phyloP scores from a whole-genome alignment of 2,888 invertebrate species.

The Ferrisia virgata region DNA sequence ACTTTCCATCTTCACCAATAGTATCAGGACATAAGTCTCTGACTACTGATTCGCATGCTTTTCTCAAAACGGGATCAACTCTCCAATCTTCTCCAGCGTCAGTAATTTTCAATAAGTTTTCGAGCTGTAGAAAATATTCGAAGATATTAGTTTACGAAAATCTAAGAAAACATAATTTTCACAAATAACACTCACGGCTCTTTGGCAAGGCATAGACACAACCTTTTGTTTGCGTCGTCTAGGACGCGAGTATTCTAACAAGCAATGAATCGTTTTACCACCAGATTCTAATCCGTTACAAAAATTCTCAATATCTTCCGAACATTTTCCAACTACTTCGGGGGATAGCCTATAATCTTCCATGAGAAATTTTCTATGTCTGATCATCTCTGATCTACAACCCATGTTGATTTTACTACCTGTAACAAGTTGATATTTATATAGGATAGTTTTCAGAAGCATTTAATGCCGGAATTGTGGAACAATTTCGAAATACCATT shows the following conservation, averaged over 20 bases:
- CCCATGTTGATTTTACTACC: conserved; percentile 66
- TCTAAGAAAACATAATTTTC: not conserved
- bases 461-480: not conserved
- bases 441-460: not conserved
- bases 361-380: conserved; percentile 86
- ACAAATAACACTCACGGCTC: conserved; percentile 63
- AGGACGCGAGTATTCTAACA: conserved; percentile 70
- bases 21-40: conserved; percentile 69
- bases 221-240: conserved; percentile 19
- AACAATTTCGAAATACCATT: conserved; percentile 58
- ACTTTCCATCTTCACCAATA: conserved; percentile 53
- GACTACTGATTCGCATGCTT: conserved; percentile 83
- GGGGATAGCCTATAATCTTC: conserved; percentile 91
- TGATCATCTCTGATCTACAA: conserved; percentile 84
- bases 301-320: conserved; percentile 73
- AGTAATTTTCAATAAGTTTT: conserved; percentile 75
- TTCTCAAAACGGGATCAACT: conserved; percentile 84
- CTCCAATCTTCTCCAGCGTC: conserved; percentile 95
- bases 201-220: conserved; percentile 63
- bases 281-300: conserved; percentile 75
- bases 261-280: conserved; percentile 89
- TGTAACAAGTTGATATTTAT: conserved; percentile 46
- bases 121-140: conserved; percentile 59
- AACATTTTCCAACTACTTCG: conserved; percentile 83
- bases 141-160: not conserved